Evolutionary conservation across 2,888 invertebrate species (phyloP).

Genomic region (Pterostichus madidus): DNA sequence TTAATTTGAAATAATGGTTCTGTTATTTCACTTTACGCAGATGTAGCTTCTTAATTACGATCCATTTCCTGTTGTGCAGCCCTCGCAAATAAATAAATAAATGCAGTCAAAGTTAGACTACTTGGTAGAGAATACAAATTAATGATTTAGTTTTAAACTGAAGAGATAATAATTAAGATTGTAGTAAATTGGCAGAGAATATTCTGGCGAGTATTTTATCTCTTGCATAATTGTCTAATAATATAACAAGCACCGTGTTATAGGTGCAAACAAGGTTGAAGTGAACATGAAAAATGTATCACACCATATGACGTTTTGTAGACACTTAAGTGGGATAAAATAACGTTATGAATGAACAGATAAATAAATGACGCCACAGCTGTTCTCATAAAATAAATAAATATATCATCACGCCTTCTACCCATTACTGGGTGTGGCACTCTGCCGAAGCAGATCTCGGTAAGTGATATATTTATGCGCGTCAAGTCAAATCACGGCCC

Average conservation of each 20-base stretch:
- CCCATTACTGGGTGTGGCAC: too few relatives aligned
- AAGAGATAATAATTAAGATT: slow-evolving; percentile 3
- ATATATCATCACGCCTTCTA: too few relatives aligned
- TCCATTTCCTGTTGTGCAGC: too few relatives aligned
- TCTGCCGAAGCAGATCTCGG: too few relatives aligned
- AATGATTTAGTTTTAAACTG: not conserved
- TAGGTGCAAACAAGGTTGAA: slow-evolving; percentile 59
- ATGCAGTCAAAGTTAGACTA: not conserved
- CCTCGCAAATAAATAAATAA: too few relatives aligned
- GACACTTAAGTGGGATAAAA: not conserved
- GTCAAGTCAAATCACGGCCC: too few relatives aligned
- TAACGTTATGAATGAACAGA: not conserved
- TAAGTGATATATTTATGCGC: too few relatives aligned
- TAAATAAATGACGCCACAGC: not conserved
- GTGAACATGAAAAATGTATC: slow-evolving; percentile 34
- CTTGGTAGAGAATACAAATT: not conserved
- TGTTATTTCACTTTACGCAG: too few relatives aligned
- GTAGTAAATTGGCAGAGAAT: slow-evolving; percentile 54
- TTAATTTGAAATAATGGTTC: too few relatives aligned
- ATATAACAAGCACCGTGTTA: slow-evolving; percentile 52
- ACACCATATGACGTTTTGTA: not conserved
- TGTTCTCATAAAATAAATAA: not conserved
- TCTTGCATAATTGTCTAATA: slow-evolving; percentile 64
- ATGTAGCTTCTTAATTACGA: too few relatives aligned
- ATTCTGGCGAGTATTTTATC: slow-evolving; percentile 57